Evolutionary conservation across 2,113 vertebrate genomes (phyloP).

Genomic region (Meleagris gallopavo): DNA sequence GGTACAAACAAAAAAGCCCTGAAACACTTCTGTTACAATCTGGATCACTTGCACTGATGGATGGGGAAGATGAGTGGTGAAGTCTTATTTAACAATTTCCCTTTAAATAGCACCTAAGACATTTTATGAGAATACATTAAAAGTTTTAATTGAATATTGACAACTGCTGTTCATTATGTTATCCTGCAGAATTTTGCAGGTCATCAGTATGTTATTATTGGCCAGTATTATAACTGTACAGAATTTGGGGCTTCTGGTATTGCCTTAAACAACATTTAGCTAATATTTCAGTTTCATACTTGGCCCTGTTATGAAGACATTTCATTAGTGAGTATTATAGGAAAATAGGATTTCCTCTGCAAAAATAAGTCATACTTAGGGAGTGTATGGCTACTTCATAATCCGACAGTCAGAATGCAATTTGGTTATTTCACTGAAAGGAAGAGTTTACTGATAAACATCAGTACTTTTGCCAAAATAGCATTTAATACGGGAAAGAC

Average conservation of each 20-base stretch:
- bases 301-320: not conserved
- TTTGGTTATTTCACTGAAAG: not conserved
- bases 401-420: not conserved
- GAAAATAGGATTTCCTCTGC: not conserved
- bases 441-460: not conserved
- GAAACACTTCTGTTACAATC: not conserved
- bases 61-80: not conserved
- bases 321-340: not conserved
- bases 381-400: not conserved
- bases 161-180: not conserved
- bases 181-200: not conserved
- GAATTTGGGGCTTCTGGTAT: not conserved
- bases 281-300: not conserved
- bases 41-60: not conserved
- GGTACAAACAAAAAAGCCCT: conserved; percentile 69
- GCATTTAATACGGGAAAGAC: not conserved
- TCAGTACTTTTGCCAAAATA: not conserved
- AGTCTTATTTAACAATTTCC: not conserved
- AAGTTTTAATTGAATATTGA: not conserved
- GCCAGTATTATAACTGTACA: not conserved
- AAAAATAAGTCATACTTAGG: not conserved
- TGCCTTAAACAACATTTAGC: not conserved
- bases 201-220: not conserved
- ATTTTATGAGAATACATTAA: not conserved
- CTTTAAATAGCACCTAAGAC: not conserved